Evolutionary conservation across 2,888 invertebrate species (phyloP), one percentile per base, ranked within the genome.

Genomic region (Blastobasis lacticolella): DNA sequence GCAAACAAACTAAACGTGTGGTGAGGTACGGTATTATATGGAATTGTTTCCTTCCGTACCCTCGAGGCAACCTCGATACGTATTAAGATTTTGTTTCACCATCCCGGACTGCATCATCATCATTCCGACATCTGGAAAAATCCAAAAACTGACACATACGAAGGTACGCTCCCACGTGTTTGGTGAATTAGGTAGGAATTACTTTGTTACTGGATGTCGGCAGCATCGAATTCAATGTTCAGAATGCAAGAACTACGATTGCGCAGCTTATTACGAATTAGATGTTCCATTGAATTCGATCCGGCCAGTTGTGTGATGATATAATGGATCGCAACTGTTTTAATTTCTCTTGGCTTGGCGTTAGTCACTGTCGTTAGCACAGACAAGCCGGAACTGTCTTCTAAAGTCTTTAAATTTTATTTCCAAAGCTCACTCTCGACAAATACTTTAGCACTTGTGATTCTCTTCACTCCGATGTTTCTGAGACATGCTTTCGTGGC

Each of bases 31-130:
- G 79, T 75, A 79, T 73, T 75, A 75, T 74, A 73, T 69, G 70
- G 74, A 76, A 75, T 75, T 67, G 68, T 73, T 78, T 74, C 83
- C 87, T 73, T 82, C 83, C 94, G 92, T 95, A 95, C 95, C 95
- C 92, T 95, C 94, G 90, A 92, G 88, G 85, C 90, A 92, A 91
- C 87, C 90, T 87, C 90, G 90, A 90, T 90, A 91, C 85, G 91
- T 91, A 92, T 93, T 94, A 90, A 93, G 90, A 89, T 92, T 93
- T 91, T 95, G 94, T 92, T 95, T 95, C 93, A 95, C 95, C 95
- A 96, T 95, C 91, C 95, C 95, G 88, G 95, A 92, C 94, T 95
- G 95, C 95, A 95, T 95, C 95, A 96, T 95, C 92, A 96, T 95
- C 95, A 95, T 95, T 91, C 95, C 95, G 90, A 96, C 95, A 95